phyloP scores from a whole-genome alignment of 2,797 vertebrate genomes.

The Prionace glauca region DNA sequence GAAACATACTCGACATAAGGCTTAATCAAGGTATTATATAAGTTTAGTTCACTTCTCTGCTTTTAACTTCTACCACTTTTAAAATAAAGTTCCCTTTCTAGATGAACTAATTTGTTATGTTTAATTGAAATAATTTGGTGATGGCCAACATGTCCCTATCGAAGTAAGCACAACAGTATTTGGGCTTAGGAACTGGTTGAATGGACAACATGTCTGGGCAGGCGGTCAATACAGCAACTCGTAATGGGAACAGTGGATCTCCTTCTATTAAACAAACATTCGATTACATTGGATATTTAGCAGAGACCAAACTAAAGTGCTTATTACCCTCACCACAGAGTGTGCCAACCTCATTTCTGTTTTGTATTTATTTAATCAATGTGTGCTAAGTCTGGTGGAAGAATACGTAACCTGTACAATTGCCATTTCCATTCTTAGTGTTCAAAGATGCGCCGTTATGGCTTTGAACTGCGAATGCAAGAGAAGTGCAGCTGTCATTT shows the following conservation, averaged over 20 bases:
- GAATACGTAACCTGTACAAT: neutral
- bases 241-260: neutral
- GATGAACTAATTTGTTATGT: neutral
- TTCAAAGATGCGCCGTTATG: conserved; percentile 84
- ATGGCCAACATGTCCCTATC: neutral
- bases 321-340: neutral
- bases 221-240: neutral
- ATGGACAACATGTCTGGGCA: too few species aligned
- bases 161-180: neutral
- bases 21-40: too few species aligned
- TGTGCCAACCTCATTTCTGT: neutral
- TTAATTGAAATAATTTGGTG: neutral
- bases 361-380: neutral
- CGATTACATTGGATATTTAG: neutral
- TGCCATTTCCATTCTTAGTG: conserved; percentile 58
- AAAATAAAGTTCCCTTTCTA: neutral
- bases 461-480: conserved; percentile 92
- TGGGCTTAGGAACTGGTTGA: neutral
- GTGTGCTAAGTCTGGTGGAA: neutral
- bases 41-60: neutral
- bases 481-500: conserved; percentile 93
- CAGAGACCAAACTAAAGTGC: neutral
- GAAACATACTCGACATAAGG: neutral
- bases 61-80: neutral
- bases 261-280: neutral